Evolutionary conservation across 2,797 vertebrate species (phyloP), one percentile per base, ranked within the genome.

Genomic region (Apogon talboti): DNA sequence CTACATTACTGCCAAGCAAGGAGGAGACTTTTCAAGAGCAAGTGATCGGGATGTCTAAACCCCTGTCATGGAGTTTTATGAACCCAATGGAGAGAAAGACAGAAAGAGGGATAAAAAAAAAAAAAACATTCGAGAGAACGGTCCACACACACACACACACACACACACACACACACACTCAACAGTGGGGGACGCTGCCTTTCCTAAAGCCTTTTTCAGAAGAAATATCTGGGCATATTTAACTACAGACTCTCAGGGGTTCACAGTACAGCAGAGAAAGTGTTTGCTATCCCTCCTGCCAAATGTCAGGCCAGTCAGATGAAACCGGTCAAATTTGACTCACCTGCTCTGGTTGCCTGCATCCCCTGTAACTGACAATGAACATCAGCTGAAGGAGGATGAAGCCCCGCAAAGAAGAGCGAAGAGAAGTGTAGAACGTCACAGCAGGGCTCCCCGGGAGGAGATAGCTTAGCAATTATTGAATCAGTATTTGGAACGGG

Each of bases 241-340:
- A 52, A 42, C 50, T 57, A 15, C 28, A 53, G 43, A 66, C 66
- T 58, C 49, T 61, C 33, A 49, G 33, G 53, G 19, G 40, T 46
- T 50, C 19, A 37, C 66, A 64, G 45, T 77, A 55, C 49, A 66
- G n/a, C 35, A 41, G 43, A 50, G 58, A 15, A 57, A 57, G 71
- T 68, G 58, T 74, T 78, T 64, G 58, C 60, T 37, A 71, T 64
- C 64, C 42, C 49, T 38, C 64, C 42, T 74, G 58, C 21, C 50
- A 60, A 54, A 71, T 60, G 37, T 54, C 45, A 77, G 62, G 41
- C 30, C 63, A 68, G 71, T 68, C 63, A 57, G 15, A 70, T 74
- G 62, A 71, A 81, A 77, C 58, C 12, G 24, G 48, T 46, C 38
- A 35, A 16, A 48, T 49, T 57, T 63, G 48, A 66, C 49, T 67